These are phyloP conservation scores for Pseudoatta argentina DNA, from an alignment of 1,140 invertebrate genomes.

Conservation along the genomic window DNA sequence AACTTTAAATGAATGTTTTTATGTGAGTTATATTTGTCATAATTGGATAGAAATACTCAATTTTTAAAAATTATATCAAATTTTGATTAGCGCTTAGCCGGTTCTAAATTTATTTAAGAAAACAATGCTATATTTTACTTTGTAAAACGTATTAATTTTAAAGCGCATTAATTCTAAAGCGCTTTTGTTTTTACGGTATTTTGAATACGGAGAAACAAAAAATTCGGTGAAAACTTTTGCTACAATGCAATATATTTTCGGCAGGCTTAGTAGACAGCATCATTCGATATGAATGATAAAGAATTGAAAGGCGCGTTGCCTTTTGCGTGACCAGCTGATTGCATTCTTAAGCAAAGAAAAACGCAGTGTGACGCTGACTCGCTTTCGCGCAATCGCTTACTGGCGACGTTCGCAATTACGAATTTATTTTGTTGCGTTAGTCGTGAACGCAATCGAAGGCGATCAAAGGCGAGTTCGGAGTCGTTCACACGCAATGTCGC, in stretches of 20 bases:
- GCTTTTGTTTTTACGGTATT: not conserved
- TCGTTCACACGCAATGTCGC: slow-evolving; percentile 3
- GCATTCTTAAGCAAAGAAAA: slow-evolving; percentile 17
- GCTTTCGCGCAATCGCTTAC: slow-evolving; percentile 41
- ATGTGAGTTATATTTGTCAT: not conserved
- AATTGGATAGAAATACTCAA: not conserved
- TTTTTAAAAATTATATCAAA: not conserved
- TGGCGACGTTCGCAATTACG: slow-evolving; percentile 26
- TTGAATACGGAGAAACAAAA: not conserved
- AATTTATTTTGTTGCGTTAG: slow-evolving; percentile 27
- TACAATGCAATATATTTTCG: not conserved
- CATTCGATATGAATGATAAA: not conserved
- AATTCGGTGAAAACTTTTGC: not conserved
- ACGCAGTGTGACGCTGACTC: slow-evolving; percentile 29
- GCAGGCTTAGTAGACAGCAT: not conserved
- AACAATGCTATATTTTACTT: not conserved
- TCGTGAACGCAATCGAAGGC: not conserved
- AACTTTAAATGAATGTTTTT: not conserved
- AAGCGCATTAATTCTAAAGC: not conserved
- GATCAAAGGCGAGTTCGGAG: not conserved
- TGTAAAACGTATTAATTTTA: no score
- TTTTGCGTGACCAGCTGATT: slow-evolving; percentile 16
- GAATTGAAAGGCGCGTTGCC: not conserved
- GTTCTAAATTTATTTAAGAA: not conserved
- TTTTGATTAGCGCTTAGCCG: not conserved